A percentile compares a stretch with the other conserved stretches of the same genome.
These are phyloP conservation scores for Heliangelus exortis DNA, from an alignment of 2,797 vertebrate genomes.

Conservation along the genomic window DNA sequence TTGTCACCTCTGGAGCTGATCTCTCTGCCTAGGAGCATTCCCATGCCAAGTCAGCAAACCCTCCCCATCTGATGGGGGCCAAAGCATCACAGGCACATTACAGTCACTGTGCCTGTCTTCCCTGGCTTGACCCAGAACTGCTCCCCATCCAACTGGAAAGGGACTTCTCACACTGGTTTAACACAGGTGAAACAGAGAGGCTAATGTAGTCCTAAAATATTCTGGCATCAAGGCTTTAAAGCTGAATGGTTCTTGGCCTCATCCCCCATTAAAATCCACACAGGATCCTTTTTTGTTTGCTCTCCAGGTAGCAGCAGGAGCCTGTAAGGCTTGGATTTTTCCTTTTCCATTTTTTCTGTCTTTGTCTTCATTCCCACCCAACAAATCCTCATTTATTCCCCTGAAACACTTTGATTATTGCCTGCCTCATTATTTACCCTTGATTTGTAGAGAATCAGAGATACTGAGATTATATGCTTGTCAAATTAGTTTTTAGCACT, in stretches of 20 bases:
- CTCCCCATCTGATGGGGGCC: background rate
- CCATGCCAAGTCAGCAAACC: background rate
- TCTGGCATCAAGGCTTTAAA: background rate
- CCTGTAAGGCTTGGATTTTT: background rate
- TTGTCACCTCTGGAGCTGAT: background rate
- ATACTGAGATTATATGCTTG: background rate
- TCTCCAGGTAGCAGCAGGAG: background rate
- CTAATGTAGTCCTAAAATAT: background rate
- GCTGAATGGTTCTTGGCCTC: background rate
- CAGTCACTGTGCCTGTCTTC: fast-evolving
- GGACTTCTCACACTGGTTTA: background rate
- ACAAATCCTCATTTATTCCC: background rate
- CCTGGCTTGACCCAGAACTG: background rate
- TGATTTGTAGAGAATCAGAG: constrained; percentile 47
- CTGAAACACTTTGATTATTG: constrained; percentile 2
- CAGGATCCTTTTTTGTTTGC: background rate
- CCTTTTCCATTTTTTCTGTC: background rate
- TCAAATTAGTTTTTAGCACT: constrained; percentile 56
- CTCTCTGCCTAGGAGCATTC: background rate
- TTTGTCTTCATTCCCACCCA: constrained; percentile 2
- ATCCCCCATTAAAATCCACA: background rate
- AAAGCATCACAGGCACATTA: fast-evolving
- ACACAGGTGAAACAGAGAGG: background rate
- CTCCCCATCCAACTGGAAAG: background rate
- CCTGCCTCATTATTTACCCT: background rate